phyloP scores from a whole-genome alignment of 2,888 invertebrate species.

The Drosophila barbarae region DNA sequence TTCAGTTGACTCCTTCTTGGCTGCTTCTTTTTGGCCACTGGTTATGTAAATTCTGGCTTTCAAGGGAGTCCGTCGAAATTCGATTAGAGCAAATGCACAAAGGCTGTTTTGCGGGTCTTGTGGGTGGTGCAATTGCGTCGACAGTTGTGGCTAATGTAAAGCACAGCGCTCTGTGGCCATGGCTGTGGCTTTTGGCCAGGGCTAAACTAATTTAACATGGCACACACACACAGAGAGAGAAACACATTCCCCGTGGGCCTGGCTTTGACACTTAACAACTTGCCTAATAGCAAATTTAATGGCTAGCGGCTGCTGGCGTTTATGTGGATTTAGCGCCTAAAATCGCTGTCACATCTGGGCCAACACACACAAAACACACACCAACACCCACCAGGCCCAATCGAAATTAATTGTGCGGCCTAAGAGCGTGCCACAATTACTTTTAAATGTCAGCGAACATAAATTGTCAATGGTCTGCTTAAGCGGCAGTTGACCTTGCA shows the following conservation, averaged over 20 bases:
- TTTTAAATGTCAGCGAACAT: slow-evolving; percentile 34
- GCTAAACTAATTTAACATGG: slow-evolving; percentile 46
- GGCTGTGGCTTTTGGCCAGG: slow-evolving; percentile 22
- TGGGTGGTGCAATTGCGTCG: slow-evolving; percentile 19
- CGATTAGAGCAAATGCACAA: slow-evolving; percentile 38
- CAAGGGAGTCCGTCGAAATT: slow-evolving; percentile 33
- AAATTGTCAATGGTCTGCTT: slow-evolving; percentile 34
- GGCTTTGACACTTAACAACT: slow-evolving; percentile 43
- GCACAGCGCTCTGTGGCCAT: slow-evolving; percentile 14
- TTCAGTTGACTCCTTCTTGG: background rate
- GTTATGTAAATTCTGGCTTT: slow-evolving; percentile 48
- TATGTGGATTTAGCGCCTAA: slow-evolving; percentile 30
- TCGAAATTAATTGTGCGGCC: slow-evolving; percentile 48
- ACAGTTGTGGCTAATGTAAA: slow-evolving; percentile 43
- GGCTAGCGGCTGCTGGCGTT: slow-evolving; percentile 34
- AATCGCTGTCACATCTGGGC: slow-evolving; percentile 23
- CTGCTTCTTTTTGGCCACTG: slow-evolving; percentile 27
- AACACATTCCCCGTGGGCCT: slow-evolving; percentile 15
- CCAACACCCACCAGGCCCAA: background rate
- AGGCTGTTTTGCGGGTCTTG: slow-evolving; percentile 20
- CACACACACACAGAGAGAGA: slow-evolving; percentile 3
- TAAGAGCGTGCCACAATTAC: slow-evolving; percentile 37
- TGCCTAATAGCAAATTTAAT: slow-evolving; percentile 36
- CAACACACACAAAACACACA: slow-evolving; percentile 4
- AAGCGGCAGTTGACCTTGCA: slow-evolving; percentile 55